Evolutionary conservation across 2,888 invertebrate species (phyloP), one percentile per base, ranked within the genome.

Genomic region (Suillia variegata): DNA sequence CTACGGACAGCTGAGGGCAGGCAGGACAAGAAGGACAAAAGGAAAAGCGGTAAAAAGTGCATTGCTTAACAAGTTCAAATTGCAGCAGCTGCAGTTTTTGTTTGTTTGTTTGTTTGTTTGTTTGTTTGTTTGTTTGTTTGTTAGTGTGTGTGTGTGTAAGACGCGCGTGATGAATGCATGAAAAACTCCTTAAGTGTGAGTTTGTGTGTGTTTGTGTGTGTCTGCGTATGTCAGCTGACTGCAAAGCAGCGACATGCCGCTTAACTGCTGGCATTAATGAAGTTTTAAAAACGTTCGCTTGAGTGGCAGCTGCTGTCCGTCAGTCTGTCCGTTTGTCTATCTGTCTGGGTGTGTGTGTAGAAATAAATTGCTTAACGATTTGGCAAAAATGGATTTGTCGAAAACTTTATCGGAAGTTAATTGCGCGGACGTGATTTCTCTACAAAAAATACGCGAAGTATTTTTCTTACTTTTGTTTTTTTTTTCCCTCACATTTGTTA

Each of bases 51-150:
- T 18, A 13, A 34, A 53, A 38, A 53, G 31, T 53, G 20, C 34
- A 34, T 53, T 53, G 22, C 52, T 51, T 34, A 53, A 38, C 47
- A 20, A 47, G 47, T 47, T 6, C 5, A 10, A 47, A 21, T 49
- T 13, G 13, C 21, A 49, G 21, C 15, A 49, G 49, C 22, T 22
- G 20, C 49, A 17, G 21, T 22, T 22, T 49, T 22, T 21, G 20
- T 17, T 20, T 47, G n/a, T 12, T 47, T 47, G n/a, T 47, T 17
- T 47, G 12, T 47, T 26, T 26, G 6, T 26, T 26, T 26, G 6
- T 10, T 26, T 26, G 5, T 5, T 5, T 26, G 5, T 26, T 5
- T 6, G 26, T 10, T n/a, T n/a, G n/a, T n/a, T n/a, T n/a, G n/a
- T n/a, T n/a, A n/a, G n/a, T n/a, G n/a, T n/a, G n/a, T n/a, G n/a